Conservation (phyloP, 2,888 invertebrate species). For the Xestia ashworthii region DNA sequence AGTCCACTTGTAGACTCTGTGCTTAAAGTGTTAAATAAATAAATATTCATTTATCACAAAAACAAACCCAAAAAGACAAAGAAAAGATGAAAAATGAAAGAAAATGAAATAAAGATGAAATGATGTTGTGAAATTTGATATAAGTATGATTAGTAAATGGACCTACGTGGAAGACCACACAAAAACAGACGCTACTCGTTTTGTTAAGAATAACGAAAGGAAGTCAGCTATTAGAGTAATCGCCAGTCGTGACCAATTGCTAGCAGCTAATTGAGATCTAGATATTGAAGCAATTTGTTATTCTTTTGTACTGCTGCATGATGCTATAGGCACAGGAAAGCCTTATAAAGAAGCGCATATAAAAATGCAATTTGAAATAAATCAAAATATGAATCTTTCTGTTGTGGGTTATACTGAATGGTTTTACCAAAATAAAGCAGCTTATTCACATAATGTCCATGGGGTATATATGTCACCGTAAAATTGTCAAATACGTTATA, state of each 20-base stretch:
- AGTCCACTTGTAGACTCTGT: background rate
- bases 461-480: no score
- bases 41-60: background rate
- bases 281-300: background rate
- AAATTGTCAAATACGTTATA: no score
- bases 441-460: no score
- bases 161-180: background rate
- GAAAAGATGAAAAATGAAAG: no score
- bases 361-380: no score
- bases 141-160: no score
- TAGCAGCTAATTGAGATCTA: background rate
- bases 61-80: background rate
- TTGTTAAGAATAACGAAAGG: slow-evolving; percentile 7
- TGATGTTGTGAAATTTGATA: no score
- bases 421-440: no score
- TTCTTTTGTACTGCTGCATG: background rate
- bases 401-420: no score
- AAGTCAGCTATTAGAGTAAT: slow-evolving; percentile 25
- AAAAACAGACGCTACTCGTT: background rate
- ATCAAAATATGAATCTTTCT: no score
- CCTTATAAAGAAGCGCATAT: background rate
- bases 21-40: background rate
- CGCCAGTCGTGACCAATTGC: slow-evolving; percentile 8
- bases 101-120: no score
- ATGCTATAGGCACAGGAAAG: background rate